Evolutionary conservation across 2,113 vertebrate genomes (phyloP).

Genomic region (Crotalus helleri): DNA sequence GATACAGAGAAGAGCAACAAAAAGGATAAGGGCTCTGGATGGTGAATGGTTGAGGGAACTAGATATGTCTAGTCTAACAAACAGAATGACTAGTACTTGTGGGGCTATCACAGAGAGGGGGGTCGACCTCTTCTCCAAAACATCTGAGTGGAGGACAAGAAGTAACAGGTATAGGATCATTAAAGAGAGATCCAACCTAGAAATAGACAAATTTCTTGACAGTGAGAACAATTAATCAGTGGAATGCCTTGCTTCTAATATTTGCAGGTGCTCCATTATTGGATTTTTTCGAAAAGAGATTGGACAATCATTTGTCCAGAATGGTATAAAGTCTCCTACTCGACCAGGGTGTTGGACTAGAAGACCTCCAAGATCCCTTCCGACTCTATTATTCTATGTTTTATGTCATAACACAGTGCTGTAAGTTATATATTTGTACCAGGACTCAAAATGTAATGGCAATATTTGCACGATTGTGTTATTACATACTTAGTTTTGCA

Average conservation of each 20-base stretch:
- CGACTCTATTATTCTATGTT: neutral
- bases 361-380: neutral
- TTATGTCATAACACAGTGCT: neutral
- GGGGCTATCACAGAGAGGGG: no score
- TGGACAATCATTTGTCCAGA: neutral
- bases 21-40: no score
- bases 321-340: neutral
- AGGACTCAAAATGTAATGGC: neutral
- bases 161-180: neutral
- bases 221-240: neutral
- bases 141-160: neutral
- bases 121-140: no score
- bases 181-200: neutral
- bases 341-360: neutral
- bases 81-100: no score
- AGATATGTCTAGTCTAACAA: no score
- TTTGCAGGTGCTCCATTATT: no score
- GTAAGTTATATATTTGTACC: neutral
- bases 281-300: neutral
- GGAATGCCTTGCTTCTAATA: neutral
- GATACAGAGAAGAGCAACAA: no score
- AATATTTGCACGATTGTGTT: neutral
- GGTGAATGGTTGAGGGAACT: no score
- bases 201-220: neutral
- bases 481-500: neutral